Evolutionary conservation across 2,113 vertebrate genomes (phyloP).

Genomic region (Lepisosteus osseus): DNA sequence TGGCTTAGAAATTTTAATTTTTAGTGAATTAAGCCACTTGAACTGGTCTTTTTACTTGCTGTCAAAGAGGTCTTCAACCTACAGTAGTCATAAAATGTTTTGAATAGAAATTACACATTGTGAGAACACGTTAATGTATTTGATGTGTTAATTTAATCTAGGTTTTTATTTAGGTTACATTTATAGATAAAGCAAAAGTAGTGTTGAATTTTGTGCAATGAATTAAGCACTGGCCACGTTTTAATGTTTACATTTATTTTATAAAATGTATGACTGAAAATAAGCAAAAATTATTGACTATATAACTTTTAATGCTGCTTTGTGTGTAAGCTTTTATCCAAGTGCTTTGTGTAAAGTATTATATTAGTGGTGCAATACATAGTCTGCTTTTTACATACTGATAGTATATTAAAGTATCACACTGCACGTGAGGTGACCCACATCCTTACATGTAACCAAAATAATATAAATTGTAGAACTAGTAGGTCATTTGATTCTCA

Average conservation of each 20-base stretch:
- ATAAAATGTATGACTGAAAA: slow-evolving; percentile 8
- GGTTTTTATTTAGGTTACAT: neutral
- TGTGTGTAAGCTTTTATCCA: slow-evolving; percentile 37
- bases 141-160: slow-evolving; percentile 17
- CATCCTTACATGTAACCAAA: too few species aligned
- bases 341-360: slow-evolving; percentile 51
- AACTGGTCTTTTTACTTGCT: too few species aligned
- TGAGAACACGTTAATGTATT: slow-evolving; percentile 1
- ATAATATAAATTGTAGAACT: too few species aligned
- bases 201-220: neutral
- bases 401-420: slow-evolving; percentile 12
- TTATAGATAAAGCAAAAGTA: slow-evolving; percentile 1
- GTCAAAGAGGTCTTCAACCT: too few species aligned
- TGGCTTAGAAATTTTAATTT: too few species aligned
- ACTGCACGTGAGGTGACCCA: neutral
- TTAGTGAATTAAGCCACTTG: too few species aligned
- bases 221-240: neutral
- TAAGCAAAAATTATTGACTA: neutral
- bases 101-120: too few species aligned
- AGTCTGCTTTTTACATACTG: slow-evolving; percentile 25
- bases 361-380: slow-evolving; percentile 35
- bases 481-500: too few species aligned
- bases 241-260: slow-evolving; percentile 12
- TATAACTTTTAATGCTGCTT: slow-evolving; percentile 11
- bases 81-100: too few species aligned